Evolutionary conservation across 2,113 vertebrate species (phyloP), one percentile per base, ranked within the genome.

Genomic region (Hemiscyllium ocellatum): DNA sequence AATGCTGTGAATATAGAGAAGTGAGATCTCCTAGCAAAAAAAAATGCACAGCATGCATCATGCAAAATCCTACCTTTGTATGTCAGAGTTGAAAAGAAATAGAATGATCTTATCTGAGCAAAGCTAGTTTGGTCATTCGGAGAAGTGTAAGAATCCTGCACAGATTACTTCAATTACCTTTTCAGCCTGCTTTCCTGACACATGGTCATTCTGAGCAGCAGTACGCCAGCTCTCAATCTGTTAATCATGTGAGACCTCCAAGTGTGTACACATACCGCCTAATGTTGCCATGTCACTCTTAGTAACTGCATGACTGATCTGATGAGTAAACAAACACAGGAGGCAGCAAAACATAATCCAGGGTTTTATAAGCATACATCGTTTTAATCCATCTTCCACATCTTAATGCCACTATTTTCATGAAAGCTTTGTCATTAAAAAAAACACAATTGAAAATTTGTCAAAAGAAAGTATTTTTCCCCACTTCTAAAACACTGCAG

Each of bases 281-380:
- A 47, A 72, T 95, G 94, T 95, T 95, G 68, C 68, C 47, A 52
- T 95, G 94, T 95, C 94, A 72, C 94, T 95, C 94, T 95, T 95
- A 76, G 94, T 95, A 95, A 95, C 94, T 95, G 68, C 69, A 52
- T 29, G 26, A 69, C 15, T 19, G 2, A 95, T 70, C 69, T 95
- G 69, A 95, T 26, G 42, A 72, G 94, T 76, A 95, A 95, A 95
- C 94, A 95, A 95, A 95, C 94, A 29, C 69, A 72, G 69, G 42
- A 52, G n/a, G 69, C 33, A 50, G 52, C 66, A 72, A 29, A 52
- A 8, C 12, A 4, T 76, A 72, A 72, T 72, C 69, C 68, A 95
- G 94, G 47, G 20, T 69, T 95, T 95, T 3, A 72, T 29, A 76
- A 52, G 13, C 52, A 17, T 3, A 47, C 42, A 6, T 70, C 33